phyloP scores from a whole-genome alignment of 2,888 invertebrate genomes.

The Drepanosiphum platanoidis region DNA sequence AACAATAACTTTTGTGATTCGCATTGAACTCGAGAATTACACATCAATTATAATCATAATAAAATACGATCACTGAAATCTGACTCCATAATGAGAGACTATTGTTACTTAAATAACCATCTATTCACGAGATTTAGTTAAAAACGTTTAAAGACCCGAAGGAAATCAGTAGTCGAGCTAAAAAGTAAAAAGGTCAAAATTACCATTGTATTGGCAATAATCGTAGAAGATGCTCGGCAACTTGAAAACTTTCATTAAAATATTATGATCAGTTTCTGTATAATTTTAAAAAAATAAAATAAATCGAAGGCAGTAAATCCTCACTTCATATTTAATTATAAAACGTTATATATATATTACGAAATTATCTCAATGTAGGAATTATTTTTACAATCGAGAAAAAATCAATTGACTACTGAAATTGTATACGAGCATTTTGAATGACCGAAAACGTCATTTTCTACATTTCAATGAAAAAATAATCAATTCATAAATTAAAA shows the following conservation, averaged over 20 bases:
- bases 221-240: constrained; percentile 11
- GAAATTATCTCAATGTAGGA: neutral
- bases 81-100: constrained; percentile 13
- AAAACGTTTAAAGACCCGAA: neutral
- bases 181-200: constrained; percentile 44
- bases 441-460: neutral
- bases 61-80: neutral
- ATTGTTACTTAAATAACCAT: constrained; percentile 38
- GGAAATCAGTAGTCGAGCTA: constrained; percentile 13
- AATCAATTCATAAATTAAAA: neutral
- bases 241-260: constrained; percentile 55
- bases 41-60: constrained; percentile 10
- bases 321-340: constrained; percentile 4
- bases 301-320: neutral
- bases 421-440: neutral
- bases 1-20: neutral
- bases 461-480: neutral
- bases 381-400: too few species aligned
- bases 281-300: neutral
- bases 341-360: neutral
- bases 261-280: constrained; percentile 35
- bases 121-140: constrained; percentile 36
- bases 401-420: too few species aligned
- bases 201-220: constrained; percentile 56
- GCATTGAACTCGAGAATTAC: neutral